A percentile compares a stretch with the other conserved stretches of the same genome.
phyloP scores from a whole-genome alignment of 2,113 vertebrate species.

The Lycaon pictus region DNA sequence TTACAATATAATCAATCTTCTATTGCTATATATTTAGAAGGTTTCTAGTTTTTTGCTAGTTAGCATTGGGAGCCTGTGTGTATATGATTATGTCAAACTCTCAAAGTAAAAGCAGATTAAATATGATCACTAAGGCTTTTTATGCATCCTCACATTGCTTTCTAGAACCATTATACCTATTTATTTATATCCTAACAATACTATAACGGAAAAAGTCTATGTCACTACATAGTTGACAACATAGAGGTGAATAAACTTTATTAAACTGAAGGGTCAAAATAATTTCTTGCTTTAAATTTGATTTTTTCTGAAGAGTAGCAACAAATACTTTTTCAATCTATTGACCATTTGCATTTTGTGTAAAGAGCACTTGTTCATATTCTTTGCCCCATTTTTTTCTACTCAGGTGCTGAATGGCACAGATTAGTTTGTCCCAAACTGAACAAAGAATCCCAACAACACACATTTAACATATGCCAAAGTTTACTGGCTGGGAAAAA shows the following conservation, averaged over 20 bases:
- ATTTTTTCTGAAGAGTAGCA: conserved; percentile 35
- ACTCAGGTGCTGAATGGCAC: not conserved
- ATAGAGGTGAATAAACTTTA: conserved; percentile 5
- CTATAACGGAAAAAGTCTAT: not conserved
- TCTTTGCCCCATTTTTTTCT: not conserved
- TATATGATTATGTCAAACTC: not conserved
- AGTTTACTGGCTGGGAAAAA: not conserved
- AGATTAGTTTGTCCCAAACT: not conserved
- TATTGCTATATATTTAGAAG: not conserved
- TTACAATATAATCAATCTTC: not conserved
- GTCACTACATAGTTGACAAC: not conserved
- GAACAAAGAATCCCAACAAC: conserved; percentile 6
- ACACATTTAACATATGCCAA: not conserved
- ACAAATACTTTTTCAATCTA: conserved; percentile 17
- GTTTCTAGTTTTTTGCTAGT: not conserved
- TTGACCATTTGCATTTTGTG: conserved; percentile 10
- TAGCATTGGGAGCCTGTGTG: not conserved
- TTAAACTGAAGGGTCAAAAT: conserved; percentile 7
- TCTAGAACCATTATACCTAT: not conserved
- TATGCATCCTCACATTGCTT: not conserved
- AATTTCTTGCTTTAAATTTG: conserved; percentile 26
- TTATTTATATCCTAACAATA: not conserved
- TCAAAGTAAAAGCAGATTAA: conserved; percentile 1
- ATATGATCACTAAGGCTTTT: conserved; percentile 26
- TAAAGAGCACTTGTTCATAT: not conserved